These are phyloP conservation scores for Aricia artaxerxes DNA, from an alignment of 2,888 invertebrate species.

Conservation along the genomic window DNA sequence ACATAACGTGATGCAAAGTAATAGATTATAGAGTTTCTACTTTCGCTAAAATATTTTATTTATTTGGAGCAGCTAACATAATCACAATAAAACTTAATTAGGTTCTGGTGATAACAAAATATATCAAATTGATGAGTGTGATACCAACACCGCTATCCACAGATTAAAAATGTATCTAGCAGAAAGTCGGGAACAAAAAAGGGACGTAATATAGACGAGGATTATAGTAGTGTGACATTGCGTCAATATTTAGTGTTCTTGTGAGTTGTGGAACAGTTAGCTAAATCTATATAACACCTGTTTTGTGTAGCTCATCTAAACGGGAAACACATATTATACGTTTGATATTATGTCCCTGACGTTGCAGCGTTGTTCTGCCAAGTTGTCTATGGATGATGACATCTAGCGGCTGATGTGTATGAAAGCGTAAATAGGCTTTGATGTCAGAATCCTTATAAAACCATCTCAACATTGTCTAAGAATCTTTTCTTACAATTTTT, in stretches of 20 bases:
- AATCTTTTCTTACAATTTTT: too few species aligned
- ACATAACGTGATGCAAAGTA: background rate
- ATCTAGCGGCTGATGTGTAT: background rate
- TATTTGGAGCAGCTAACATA: too few species aligned
- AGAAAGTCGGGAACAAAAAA: background rate
- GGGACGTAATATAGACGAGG: background rate
- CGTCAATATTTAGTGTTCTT: background rate
- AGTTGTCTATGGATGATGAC: background rate
- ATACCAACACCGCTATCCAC: too few species aligned
- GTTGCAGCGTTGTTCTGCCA: background rate
- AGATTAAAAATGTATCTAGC: too few species aligned
- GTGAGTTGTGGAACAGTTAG: background rate
- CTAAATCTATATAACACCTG: background rate
- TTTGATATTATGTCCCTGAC: background rate
- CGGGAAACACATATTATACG: background rate
- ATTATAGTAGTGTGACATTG: background rate
- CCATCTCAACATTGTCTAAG: too few species aligned
- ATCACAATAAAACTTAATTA: too few species aligned
- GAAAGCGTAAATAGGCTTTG: background rate
- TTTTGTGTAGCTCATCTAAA: background rate
- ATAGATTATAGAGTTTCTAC: background rate
- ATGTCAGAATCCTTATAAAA: background rate
- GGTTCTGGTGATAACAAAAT: too few species aligned
- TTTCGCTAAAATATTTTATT: background rate
- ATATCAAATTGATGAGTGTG: too few species aligned